Base-by-base conservation (phyloP, 2,797 vertebrate species). In the Cheirogaleus major region DNA sequence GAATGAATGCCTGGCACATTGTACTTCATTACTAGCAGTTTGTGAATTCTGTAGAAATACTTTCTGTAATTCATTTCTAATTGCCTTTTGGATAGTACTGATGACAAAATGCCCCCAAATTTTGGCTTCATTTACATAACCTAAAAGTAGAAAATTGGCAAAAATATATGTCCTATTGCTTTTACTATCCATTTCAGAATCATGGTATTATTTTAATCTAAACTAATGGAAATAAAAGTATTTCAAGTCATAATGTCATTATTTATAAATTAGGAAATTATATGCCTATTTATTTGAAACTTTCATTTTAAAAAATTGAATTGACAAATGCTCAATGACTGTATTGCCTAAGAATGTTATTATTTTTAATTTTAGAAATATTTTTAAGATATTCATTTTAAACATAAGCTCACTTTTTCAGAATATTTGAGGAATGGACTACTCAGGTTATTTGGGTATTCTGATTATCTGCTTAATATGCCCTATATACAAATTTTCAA, bases 31-130 rank as follows among this genome's bases (percentile, higher is more conserved):
- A 86, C 73, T 92, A 88, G 80, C 50, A 94, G 35, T 84, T 79
- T 95, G 79, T 79, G 80, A 88, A 70, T 75, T 87, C 63, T 95
- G 96, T 92, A 88, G 84, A 95, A 87, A 87, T 90, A 81, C n/a
- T 91, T 83, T 61, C 41, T 70, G 76, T 93, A 91, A 89, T 96
- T 81, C 27, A 85, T 89, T 81, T 65, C 25, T 88, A 84, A 91
- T 97, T 96, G 48, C 43, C 41, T 80, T 93, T 61, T 97, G 59
- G 61, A 87, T 72, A 91, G 76, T 83, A 73, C 81, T 95, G 22
- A 92, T 88, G 30, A 88, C 83, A 95, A 70, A 91, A 94, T 89
- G 27, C 25, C 27, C 57, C 30, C 50, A 48, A 91, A 59, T 87
- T 76, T 43, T 94, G 32, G n/a, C 84, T 88, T 95, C 22, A 76